Percentiles rank a stretch among this genome's conserved stretches.
phyloP scores from a whole-genome alignment of 1,140 invertebrate species.

The Hetaerina americana region DNA sequence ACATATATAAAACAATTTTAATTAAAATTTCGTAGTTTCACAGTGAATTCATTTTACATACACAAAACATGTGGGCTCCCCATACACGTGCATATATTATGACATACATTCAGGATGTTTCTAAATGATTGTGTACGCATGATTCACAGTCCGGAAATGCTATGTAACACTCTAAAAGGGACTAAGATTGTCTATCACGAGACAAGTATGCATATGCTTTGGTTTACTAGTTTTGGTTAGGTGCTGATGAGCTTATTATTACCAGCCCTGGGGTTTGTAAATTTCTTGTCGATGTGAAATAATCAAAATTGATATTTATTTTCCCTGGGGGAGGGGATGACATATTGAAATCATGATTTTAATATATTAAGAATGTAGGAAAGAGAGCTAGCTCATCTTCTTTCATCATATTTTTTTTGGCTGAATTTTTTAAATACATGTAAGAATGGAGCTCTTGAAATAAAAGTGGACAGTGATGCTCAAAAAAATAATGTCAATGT shows the following conservation, averaged over 20 bases:
- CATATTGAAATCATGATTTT: too few relatives aligned
- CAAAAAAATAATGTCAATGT: too few relatives aligned
- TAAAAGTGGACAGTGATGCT: too few relatives aligned
- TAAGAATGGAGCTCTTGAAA: too few relatives aligned
- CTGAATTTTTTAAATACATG: too few relatives aligned
- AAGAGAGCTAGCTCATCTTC: too few relatives aligned
- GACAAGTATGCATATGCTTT: background rate
- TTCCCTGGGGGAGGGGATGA: too few relatives aligned
- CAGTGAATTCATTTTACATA: background rate
- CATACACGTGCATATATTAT: background rate
- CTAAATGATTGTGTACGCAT: background rate
- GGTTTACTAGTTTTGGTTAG: background rate
- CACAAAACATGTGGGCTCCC: background rate
- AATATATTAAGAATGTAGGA: too few relatives aligned
- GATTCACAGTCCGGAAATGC: background rate
- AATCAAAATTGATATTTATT: too few relatives aligned
- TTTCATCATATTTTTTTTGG: too few relatives aligned
- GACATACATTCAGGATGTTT: background rate
- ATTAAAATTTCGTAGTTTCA: background rate
- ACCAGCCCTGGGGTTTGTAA: background rate
- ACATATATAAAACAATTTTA: background rate
- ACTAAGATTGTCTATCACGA: background rate
- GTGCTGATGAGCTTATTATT: background rate
- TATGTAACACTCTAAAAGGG: background rate
- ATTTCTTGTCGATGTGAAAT: background rate